A percentile compares a stretch with the other conserved stretches of the same genome.
Evolutionary conservation across 2,797 vertebrate genomes (phyloP).

Genomic region (Rhinella marina): DNA sequence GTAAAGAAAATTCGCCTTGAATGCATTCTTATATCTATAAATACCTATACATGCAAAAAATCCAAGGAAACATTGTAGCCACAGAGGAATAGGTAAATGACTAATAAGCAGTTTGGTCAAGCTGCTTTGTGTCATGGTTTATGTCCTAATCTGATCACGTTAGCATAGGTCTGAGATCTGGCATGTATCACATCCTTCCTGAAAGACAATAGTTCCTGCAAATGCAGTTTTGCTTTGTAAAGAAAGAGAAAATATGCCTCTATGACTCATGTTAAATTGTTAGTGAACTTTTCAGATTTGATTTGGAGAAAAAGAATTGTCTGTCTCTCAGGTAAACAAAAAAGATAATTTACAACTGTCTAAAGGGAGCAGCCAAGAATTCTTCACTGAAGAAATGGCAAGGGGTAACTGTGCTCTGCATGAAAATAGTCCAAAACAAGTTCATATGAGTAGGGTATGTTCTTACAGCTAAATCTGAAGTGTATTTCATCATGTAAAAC

Average conservation of each 20-base stretch:
- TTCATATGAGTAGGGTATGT: not conserved
- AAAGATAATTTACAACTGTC: conserved; percentile 36
- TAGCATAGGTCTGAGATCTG: conserved; percentile 75
- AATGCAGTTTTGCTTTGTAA: conserved; percentile 69
- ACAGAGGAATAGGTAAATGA: conserved; percentile 64
- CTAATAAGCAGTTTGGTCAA: conserved; percentile 64
- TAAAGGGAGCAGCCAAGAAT: conserved; percentile 21
- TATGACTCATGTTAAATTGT: conserved; percentile 72
- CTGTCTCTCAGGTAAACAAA: conserved; percentile 47
- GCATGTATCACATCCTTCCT: conserved; percentile 71
- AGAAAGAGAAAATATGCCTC: conserved; percentile 66
- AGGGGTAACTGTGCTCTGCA: conserved; percentile 13
- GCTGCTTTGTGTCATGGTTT: conserved; percentile 68
- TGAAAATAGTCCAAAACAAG: not conserved
- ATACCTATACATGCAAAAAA: conserved; percentile 23
- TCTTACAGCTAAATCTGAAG: too few relatives aligned
- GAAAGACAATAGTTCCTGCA: conserved; percentile 71
- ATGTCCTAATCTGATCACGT: conserved; percentile 73
- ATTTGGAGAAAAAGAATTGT: conserved; percentile 69
- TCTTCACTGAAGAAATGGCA: conserved; percentile 43
- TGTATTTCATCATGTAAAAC: too few relatives aligned
- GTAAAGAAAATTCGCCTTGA: not conserved
- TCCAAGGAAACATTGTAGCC: conserved; percentile 33
- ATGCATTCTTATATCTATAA: conserved; percentile 1
- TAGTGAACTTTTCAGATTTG: conserved; percentile 73